Conservation (phyloP, 1,140 invertebrate genomes). For the Bombus affinis region DNA sequence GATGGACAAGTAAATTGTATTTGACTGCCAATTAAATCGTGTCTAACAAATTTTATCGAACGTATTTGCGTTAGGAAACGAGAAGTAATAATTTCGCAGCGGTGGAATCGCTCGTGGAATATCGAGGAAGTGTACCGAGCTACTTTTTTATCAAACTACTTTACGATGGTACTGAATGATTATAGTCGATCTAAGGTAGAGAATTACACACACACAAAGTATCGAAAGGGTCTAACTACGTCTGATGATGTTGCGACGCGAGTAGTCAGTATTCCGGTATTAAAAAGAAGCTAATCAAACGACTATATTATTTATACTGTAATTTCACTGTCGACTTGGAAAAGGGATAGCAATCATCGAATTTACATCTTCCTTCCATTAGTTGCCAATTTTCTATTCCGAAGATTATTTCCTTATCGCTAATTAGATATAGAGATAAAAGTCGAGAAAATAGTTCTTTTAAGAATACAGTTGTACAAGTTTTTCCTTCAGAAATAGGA, state of each 20-base stretch:
- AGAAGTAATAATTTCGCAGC: neutral
- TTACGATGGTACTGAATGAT: neutral
- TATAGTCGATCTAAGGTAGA: neutral
- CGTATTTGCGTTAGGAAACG: neutral
- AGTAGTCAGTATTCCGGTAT: neutral
- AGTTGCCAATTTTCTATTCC: too few relatives aligned
- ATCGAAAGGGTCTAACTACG: neutral
- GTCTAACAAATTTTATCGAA: neutral
- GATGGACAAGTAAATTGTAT: neutral
- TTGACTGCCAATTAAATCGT: neutral
- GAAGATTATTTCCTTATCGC: neutral
- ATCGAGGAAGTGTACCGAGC: neutral
- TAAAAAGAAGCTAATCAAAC: neutral
- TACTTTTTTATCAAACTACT: neutral
- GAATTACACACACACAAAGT: neutral
- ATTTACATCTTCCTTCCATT: neutral
- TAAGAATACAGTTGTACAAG: neutral
- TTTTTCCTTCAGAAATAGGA: neutral
- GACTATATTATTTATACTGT: neutral
- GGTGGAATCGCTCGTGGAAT: neutral
- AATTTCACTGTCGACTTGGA: neutral
- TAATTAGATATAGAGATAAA: neutral
- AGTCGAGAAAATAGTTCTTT: neutral
- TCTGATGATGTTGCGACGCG: neutral
- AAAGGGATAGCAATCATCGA: neutral